Percentiles rank a stretch among this genome's conserved stretches.
Conservation (phyloP, 2,888 invertebrate species). For the Linnaemya tessellans region DNA sequence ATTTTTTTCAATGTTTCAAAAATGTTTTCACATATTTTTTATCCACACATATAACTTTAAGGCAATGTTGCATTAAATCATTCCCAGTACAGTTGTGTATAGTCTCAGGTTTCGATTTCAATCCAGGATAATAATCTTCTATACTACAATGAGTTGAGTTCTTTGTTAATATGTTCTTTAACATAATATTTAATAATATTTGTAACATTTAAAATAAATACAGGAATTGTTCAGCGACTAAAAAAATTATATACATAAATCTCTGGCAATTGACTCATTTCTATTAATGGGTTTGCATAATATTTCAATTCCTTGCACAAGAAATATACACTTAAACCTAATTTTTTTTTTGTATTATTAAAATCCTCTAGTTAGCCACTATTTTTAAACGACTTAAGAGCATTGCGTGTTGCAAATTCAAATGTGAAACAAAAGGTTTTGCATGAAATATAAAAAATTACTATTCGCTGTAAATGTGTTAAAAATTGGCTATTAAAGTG, state of each 20-base stretch:
- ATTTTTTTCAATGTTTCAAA: too few relatives aligned
- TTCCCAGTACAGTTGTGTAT: too few relatives aligned
- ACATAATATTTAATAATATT: too few relatives aligned
- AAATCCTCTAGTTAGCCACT: background rate
- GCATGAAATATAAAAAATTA: conserved; percentile 25
- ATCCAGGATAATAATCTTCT: too few relatives aligned
- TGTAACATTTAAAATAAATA: background rate
- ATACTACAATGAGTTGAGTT: too few relatives aligned
- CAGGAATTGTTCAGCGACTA: background rate
- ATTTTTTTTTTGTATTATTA: background rate
- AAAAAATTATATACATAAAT: background rate
- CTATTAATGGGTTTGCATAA: background rate
- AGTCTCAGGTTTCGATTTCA: too few relatives aligned
- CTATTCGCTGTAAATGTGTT: conserved; percentile 42
- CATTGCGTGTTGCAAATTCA: conserved; percentile 27
- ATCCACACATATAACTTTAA: too few relatives aligned
- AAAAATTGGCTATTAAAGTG: conserved; percentile 44
- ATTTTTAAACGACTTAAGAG: background rate
- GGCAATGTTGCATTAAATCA: too few relatives aligned
- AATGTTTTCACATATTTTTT: too few relatives aligned
- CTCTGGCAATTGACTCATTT: background rate
- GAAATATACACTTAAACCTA: background rate
- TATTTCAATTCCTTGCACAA: background rate
- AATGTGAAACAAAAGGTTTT: conserved; percentile 40
- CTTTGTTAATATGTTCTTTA: too few relatives aligned